Base-by-base conservation (phyloP, 2,888 invertebrate species). In the Merodon equestris region DNA sequence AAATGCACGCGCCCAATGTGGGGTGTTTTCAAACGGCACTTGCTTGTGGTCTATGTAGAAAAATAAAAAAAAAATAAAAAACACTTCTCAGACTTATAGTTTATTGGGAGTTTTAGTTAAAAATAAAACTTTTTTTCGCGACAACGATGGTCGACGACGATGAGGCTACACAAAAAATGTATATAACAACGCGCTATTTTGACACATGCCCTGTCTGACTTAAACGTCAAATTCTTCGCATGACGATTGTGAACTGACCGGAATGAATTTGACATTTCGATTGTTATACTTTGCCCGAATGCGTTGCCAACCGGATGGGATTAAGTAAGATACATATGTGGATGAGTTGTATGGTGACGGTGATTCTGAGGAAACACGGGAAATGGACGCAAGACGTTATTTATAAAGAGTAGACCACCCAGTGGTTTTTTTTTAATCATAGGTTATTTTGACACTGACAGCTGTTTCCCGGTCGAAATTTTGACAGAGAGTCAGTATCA, bases 111-210 rank as follows among this genome's bases (percentile, higher is more conserved):
- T 66, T 61, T 82, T 60, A 72, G 56, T 66, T 67, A 63, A 77
- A 70, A 70, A 68, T 74, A 61, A 63, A 75, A 72, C 63, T 54
- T 61, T 9, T 27, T 77, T 74, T 68, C 56, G 71, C 57, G 60
- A 74, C 73, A 74, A 76, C 70, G 60, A 77, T 72, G 72, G 79
- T 61, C 77, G 72, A 72, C 79, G 67, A 79, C 74, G 74, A 70
- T 63, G 68, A 79, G 74, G 74, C 73, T 70, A 82, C 79, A 82
- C 79, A 74, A 83, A 83, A 83, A 82, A 82, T 83, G 82, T 83
- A 83, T 83, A 83, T 83, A 83, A 83, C 82, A 82, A 83, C 82
- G 83, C 83, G 73, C 81, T 77, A 74, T 56, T 73, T 75, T 82
- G 82, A 82, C 82, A 82, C 56, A 66, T 77, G 42, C 53, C 58